Evolutionary conservation across 2,888 invertebrate species (phyloP), one percentile per base, ranked within the genome.

Genomic region (Synanthedon myopaeformis): DNA sequence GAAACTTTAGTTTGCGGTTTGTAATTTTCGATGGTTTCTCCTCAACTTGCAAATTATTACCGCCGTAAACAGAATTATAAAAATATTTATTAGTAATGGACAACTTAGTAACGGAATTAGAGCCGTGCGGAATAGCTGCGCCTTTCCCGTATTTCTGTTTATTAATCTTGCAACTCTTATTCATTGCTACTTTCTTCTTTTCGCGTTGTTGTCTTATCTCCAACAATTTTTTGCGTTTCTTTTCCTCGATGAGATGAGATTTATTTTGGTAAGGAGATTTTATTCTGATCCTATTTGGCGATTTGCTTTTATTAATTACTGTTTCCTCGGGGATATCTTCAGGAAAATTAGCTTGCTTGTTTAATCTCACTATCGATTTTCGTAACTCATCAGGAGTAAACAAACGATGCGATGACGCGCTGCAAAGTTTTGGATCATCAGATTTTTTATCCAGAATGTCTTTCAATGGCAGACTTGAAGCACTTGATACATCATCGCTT

Each of bases 231-330:
- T 69, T 80, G 52, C 85, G 67, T 63, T 79, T 84, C 60, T 76
- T 84, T 56, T 85, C 87, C 58, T 85, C 86, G 23, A 82, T 57
- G 4, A 72, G 53, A 53, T 63, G 62, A 0, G 80, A 80, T 61
- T 79, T 70, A 56, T 86, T 87, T 63, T 84, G 83, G 54, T 87
- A 86, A 0, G 86, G 86, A 50, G 86, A 87, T 59, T 84, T 87
- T 52, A 85, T 71, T 61, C 83, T 69, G 3, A 66, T 59, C 62
- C 69, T 76, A 1, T 69, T 66, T 3, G 75, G 67, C 0, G 83
- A 80, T 58, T 72, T 80, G 49, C 66, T 81, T 59, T 71, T 80
- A 51, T 57, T 62, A 41, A 58, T 49, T 3, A 62, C 51, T 3
- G 56, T 14, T 8, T 72, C 74, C 55, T 79, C 79, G 41, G 60